Evolutionary conservation across 1,140 invertebrate species (phyloP).

Genomic region (Apis laboriosa): DNA sequence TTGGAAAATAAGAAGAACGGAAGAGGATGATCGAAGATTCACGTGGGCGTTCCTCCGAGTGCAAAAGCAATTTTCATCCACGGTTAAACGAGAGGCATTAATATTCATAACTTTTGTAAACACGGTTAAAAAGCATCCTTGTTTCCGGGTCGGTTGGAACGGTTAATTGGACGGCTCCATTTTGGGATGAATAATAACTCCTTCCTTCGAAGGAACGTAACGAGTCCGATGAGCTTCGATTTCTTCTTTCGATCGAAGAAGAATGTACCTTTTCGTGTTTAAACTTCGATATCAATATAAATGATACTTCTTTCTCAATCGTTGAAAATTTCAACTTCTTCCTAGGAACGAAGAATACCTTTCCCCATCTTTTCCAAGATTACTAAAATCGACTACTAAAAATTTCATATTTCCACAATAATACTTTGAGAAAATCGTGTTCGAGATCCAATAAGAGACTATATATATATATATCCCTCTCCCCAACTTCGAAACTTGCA

Average conservation of each 20-base stretch:
- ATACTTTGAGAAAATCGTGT: too few species aligned
- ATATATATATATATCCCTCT: too few species aligned
- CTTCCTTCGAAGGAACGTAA: background rate
- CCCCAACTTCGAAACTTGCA: too few species aligned
- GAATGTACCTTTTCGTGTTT: too few species aligned
- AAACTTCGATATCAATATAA: too few species aligned
- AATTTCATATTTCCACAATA: too few species aligned
- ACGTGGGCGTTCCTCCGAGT: slow-evolving; percentile 25
- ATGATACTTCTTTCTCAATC: too few species aligned
- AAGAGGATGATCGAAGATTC: slow-evolving; percentile 3
- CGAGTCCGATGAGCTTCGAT: background rate
- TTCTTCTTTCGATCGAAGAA: background rate
- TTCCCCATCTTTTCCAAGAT: too few species aligned
- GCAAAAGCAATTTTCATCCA: background rate
- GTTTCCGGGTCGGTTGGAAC: slow-evolving; percentile 21
- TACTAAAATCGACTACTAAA: too few species aligned
- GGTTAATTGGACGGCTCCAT: background rate
- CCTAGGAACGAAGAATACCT: too few species aligned
- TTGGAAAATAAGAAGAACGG: background rate
- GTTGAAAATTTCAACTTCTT: too few species aligned
- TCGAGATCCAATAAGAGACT: too few species aligned
- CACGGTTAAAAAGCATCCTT: background rate
- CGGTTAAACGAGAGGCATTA: slow-evolving; percentile 19
- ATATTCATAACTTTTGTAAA: slow-evolving; percentile 43
- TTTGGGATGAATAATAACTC: background rate